Base-by-base conservation (phyloP, 2,888 invertebrate genomes). In the Torymus tubicola region DNA sequence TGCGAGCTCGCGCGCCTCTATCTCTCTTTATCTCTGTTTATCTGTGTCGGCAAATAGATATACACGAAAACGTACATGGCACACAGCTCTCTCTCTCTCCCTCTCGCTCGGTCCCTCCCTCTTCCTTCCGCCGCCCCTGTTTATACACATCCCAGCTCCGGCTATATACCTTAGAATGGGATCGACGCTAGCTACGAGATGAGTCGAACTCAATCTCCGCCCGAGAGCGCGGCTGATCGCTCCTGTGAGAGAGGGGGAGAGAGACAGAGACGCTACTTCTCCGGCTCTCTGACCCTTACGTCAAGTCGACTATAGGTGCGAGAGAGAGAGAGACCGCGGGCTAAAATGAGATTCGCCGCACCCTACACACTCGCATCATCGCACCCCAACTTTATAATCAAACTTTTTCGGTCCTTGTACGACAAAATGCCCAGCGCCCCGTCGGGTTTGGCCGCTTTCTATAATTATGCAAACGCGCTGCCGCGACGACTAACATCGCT, bases 1-100 rank as follows among this genome's bases (percentile, higher is more conserved):
- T 57, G 86, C 87, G 42, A 42, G 42, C 42, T 42, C 42, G 42
- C 42, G 42, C 18, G 52, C n/a, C 67, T 69, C 65, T 75, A 88
- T 89, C 87, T 85, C 83, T 85, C 88, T 89, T 86, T 76, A 88
- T 88, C 87, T 86, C 84, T 85, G 88, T 89, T 86, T 90, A 90
- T 90, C 89, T 89, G 89, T 90, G 90, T 89, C 89, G 87, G 90
- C 89, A 90, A 90, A 90, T 90, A 90, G 90, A 90, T 89, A 86
- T 86, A 89, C 89, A 88, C 87, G 86, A 85, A 85, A 86, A 87
- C 89, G 88, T 88, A 87, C 86, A 87, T 86, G 85, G 84, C 84
- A 81, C 83, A 83, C 82, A 42, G 42, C 84, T 84, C 78, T 83
- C 81, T 84, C 85, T 85, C 84, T 83, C 84, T 79, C 78, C 82